Evolutionary conservation across 23 tunicate genomes (phyloP), one percentile per base, ranked within the genome.

Genomic region (Ciona savignyi): DNA sequence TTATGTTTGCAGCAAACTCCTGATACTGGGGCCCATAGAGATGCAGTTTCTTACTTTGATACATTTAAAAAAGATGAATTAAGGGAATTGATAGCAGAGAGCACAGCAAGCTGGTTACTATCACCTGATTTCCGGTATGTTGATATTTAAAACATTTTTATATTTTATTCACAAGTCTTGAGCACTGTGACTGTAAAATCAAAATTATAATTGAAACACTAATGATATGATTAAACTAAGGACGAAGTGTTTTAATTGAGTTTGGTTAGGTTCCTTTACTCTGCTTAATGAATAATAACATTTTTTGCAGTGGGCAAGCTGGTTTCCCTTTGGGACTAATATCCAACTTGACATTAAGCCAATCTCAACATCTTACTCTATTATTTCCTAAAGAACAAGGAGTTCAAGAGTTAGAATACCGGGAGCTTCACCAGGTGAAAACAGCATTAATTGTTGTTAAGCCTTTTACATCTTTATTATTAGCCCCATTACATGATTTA

Each of bases 111-210:
- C n/a, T 89, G 96, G 96, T 26, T 89, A 33, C 74, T 89, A 6
- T 89, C 96, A 1, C 65, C 83, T 30, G 96, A 89, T 64, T 89
- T 82, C 51, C 27, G 96, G 96, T 89, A 42, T 31, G 6, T 71
- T 34, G 1, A 20, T 33, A 1, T 23, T 29, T 1, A 1, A 24
- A 3, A 60, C 70, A 3, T 28, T 33, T 25, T 2, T 26, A 56
- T n/a, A n/a, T n/a, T n/a, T n/a, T n/a, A n/a, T n/a, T n/a, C n/a
- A n/a, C n/a, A n/a, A n/a, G n/a, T n/a, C n/a, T n/a, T 49, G 61
- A 49, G 15, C 61, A 49, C 15, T 49, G 61, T 49, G 20, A 49
- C 20, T 49, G 61, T 49, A n/a, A n/a, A n/a, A n/a, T n/a, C n/a
- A n/a, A n/a, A n/a, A n/a, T n/a, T n/a, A n/a, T n/a, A n/a, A n/a